These are phyloP conservation scores for Sarcophaga peregrina DNA, from an alignment of 1,140 invertebrate species.

Conservation along the genomic window DNA sequence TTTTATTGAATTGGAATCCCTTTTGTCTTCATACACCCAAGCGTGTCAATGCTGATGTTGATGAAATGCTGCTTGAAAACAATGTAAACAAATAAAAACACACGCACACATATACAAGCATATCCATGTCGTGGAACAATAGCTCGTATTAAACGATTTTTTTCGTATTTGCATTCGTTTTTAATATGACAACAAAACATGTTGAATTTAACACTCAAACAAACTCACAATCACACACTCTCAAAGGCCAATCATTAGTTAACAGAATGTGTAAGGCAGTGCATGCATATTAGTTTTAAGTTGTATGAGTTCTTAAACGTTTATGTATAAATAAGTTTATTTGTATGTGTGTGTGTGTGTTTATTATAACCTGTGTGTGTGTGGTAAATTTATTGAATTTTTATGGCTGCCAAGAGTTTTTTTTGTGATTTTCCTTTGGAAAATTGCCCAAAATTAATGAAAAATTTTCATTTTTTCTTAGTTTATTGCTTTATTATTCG, in stretches of 20 bases:
- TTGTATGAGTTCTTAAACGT: not conserved
- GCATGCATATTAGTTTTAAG: not conserved
- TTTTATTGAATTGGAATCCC: slow-evolving; percentile 7
- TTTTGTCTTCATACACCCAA: not conserved
- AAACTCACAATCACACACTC: not conserved
- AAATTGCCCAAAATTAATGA: too few species aligned
- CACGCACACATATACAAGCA: not conserved
- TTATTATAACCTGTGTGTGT: not conserved
- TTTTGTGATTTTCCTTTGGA: too few species aligned
- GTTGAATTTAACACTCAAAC: not conserved
- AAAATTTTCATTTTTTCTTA: too few species aligned
- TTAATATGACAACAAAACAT: not conserved
- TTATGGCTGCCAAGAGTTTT: not conserved
- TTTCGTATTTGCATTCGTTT: not conserved
- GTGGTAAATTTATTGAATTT: slow-evolving; percentile 3
- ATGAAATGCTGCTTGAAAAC: not conserved
- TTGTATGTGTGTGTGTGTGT: not conserved
- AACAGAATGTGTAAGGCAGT: not conserved
- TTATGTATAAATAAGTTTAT: too few species aligned
- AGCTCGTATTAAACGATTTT: not conserved
- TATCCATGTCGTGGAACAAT: not conserved
- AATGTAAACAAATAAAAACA: not conserved
- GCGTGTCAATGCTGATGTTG: not conserved
- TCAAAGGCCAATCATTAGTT: not conserved
- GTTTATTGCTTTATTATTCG: too few species aligned